Evolutionary conservation across 1,140 invertebrate species (phyloP).

Genomic region (Drosophila sechellia): DNA sequence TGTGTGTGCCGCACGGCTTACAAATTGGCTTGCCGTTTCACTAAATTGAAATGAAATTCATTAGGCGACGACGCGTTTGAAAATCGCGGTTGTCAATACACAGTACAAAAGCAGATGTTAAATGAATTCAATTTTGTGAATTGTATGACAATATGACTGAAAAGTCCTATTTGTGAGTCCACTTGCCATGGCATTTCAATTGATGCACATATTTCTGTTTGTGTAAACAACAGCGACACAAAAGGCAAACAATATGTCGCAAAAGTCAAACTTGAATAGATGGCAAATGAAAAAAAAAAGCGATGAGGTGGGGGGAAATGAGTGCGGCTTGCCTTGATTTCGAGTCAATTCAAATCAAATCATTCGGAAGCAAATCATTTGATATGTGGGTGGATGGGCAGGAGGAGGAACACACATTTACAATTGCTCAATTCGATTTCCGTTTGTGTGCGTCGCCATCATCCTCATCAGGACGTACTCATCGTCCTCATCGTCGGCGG

Average conservation of each 20-base stretch:
- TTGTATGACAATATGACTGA: too few species aligned
- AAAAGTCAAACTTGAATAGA: conserved; percentile 27
- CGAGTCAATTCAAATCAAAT: conserved; percentile 83
- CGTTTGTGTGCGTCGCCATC: conserved; percentile 71
- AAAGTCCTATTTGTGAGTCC: too few species aligned
- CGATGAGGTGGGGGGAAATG: conserved; percentile 11
- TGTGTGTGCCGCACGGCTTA: conserved; percentile 42
- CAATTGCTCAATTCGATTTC: conserved; percentile 84
- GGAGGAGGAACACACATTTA: conserved; percentile 46
- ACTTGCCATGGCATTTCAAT: background rate
- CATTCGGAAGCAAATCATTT: conserved; percentile 83
- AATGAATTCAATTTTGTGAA: background rate
- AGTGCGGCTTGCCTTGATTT: conserved; percentile 55
- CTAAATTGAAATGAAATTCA: conserved; percentile 79
- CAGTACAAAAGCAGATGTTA: conserved; percentile 23
- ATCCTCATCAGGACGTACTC: conserved; percentile 18
- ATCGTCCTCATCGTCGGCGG: conserved; percentile 11
- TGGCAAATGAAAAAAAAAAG: conserved; percentile 1
- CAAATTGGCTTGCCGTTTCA: conserved; percentile 73
- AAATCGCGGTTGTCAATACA: conserved; percentile 41
- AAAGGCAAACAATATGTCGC: conserved; percentile 60
- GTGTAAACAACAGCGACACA: background rate
- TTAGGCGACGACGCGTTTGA: conserved; percentile 37
- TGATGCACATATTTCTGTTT: background rate
- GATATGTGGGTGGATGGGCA: conserved; percentile 49